Evolutionary conservation across 2,113 vertebrate species (phyloP), one percentile per base, ranked within the genome.

Genomic region (Cryptotis parvus): DNA sequence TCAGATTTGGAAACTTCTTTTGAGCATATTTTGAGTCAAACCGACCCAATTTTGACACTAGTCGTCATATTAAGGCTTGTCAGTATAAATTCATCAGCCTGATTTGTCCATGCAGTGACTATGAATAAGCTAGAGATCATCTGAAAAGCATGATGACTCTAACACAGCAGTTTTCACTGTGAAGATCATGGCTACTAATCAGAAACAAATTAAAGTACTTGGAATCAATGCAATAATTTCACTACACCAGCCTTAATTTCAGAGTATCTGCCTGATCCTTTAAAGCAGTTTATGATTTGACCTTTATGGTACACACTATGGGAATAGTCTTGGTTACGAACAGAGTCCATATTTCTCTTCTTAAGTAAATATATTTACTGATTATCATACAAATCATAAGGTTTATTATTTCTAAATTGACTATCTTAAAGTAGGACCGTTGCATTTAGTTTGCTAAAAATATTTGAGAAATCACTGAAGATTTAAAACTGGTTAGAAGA

Each of bases 381-480:
- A 68, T 73, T 70, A 26, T 41, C 1, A 41, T 41, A 27, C n/a
- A n/a, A n/a, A n/a, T n/a, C n/a, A n/a, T n/a, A 7, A 39, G 6
- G 10, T 27, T 37, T 24, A 39, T 39, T 26, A 39, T 39, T 70
- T 73, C 70, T 73, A 35, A 18, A 8, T 70, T 70, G 15, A 11
- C 29, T 31, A 65, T 29, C 27, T 65, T 29, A 65, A 65, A 61
- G 58, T 61, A 15, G 24, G 9, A 65, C 11, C 9, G 27, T 12
- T 31, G 27, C 58, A 65, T 65, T 92, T 65, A 61, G n/a, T 61
- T 82, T 81, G 49, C n/a, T 65, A 73, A 61, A 87, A 82, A 65
- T 16, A 87, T 84, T 94, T 89, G 85, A 87, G 55, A 88, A 93
- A 43, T 68, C 70, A 91, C 24, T 18, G 49, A 77, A 63, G 35